Evolutionary conservation across 1,140 invertebrate genomes (phyloP).

Genomic region (Araneus ventricosus): DNA sequence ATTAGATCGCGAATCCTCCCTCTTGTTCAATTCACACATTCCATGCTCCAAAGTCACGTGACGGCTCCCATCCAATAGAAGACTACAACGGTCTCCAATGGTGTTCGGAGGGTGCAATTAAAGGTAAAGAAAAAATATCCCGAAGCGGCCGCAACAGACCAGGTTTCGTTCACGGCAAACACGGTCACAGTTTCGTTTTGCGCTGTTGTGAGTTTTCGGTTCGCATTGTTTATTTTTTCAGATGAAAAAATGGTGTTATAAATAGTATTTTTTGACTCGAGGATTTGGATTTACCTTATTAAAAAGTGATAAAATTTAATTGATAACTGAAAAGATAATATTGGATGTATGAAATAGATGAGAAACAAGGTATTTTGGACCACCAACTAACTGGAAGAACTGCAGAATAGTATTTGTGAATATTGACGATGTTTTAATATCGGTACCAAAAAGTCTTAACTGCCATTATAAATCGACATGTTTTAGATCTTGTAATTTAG

Average conservation of each 20-base stretch:
- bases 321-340: too few relatives aligned
- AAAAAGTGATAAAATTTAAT: too few relatives aligned
- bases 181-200: neutral
- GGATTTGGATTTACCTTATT: neutral
- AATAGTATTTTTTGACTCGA: neutral
- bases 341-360: too few relatives aligned
- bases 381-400: too few relatives aligned
- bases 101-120: neutral
- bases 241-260: neutral
- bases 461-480: too few relatives aligned
- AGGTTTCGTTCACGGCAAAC: neutral
- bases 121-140: neutral
- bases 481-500: too few relatives aligned
- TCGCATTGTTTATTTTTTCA: neutral
- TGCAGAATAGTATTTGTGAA: too few relatives aligned
- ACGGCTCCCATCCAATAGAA: conserved; percentile 23
- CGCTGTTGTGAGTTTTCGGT: neutral
- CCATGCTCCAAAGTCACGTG: neutral
- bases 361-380: too few relatives aligned
- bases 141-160: neutral
- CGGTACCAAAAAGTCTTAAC: too few relatives aligned
- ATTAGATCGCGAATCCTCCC: neutral
- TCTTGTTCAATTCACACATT: neutral
- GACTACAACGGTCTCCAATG: neutral
- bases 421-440: too few relatives aligned